Evolutionary conservation across 2,888 invertebrate species (phyloP).

Genomic region (Belgica antarctica): DNA sequence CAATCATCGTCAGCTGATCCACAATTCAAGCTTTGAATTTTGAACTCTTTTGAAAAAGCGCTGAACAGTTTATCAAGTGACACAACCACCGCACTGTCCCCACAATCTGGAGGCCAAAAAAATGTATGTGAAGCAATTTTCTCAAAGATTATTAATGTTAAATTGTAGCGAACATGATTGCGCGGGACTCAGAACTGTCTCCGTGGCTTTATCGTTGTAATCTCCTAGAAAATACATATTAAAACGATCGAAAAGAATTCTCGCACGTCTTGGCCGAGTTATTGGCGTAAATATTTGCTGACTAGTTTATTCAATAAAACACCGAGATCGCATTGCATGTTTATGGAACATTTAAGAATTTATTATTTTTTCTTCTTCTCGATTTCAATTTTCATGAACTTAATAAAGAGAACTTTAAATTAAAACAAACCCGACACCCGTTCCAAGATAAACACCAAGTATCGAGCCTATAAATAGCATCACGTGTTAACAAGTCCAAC

Average conservation of each 20-base stretch:
- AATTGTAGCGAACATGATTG: too few species aligned
- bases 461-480: slow-evolving; percentile 28
- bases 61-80: too few species aligned
- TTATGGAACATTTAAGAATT: slow-evolving; percentile 11
- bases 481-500: slow-evolving; percentile 37
- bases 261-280: not conserved
- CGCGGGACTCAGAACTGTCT: too few species aligned
- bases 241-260: not conserved
- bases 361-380: not conserved
- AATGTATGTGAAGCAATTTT: too few species aligned
- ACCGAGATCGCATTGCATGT: not conserved
- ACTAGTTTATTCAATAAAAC: slow-evolving; percentile 2
- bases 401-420: slow-evolving; percentile 12
- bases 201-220: not conserved
- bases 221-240: too few species aligned
- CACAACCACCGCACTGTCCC: too few species aligned
- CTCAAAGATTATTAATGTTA: too few species aligned
- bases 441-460: slow-evolving; percentile 9
- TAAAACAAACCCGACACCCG: slow-evolving; percentile 9
- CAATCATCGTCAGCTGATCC: too few species aligned
- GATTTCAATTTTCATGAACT: not conserved
- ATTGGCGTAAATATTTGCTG: not conserved
- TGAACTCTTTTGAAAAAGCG: too few species aligned
- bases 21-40: too few species aligned
- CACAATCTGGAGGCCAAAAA: too few species aligned